Base-by-base conservation (phyloP, 2,888 invertebrate genomes). In the Xanthorhoe spadicearia region DNA sequence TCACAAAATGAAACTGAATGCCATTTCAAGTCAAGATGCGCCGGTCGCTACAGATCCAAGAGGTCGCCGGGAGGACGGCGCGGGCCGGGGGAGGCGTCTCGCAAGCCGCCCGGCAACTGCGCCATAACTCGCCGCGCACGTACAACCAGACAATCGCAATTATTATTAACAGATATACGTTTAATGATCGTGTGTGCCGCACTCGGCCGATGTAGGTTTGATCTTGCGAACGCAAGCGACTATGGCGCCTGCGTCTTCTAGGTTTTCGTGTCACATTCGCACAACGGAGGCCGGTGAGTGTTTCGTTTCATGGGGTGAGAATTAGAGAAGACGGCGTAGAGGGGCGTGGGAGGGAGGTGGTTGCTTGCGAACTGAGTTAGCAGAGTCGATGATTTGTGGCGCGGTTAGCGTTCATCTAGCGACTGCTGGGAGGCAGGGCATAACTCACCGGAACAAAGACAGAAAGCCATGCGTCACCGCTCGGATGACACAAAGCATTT, bases 111-210 rank as follows among this genome's bases (percentile, higher is more conserved):
- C 82, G 81, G 86, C 88, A 89, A 90, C 90, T 87, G 89, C 90
- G 89, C 89, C 85, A 87, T 86, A 87, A 88, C 88, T 89, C 85
- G 85, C 79, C 83, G 88, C 87, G 88, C 89, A 89, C 88, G 86
- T 88, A 89, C 88, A 82, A 82, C 85, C 89, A 89, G 90, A 90
- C 90, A 90, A 90, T 90, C 88, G 87, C 84, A 91, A 90, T 91
- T 90, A 90, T 89, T 90, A 90, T 90, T 89, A 90, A 88, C 90
- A 87, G 88, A 89, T 88, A 87, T 87, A 89, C 85, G 86, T 88
- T 89, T 89, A 89, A 90, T 89, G 88, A 89, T 86, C 85, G 87
- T 85, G 84, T 86, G 85, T 86, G 84, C 83, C 80, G 83, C 79
- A 77, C 78, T 77, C 79, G 78, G 77, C 76, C 82, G 77, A 78